Conservation (phyloP, 2,888 invertebrate species). For the Agonopterix alstromeriana region DNA sequence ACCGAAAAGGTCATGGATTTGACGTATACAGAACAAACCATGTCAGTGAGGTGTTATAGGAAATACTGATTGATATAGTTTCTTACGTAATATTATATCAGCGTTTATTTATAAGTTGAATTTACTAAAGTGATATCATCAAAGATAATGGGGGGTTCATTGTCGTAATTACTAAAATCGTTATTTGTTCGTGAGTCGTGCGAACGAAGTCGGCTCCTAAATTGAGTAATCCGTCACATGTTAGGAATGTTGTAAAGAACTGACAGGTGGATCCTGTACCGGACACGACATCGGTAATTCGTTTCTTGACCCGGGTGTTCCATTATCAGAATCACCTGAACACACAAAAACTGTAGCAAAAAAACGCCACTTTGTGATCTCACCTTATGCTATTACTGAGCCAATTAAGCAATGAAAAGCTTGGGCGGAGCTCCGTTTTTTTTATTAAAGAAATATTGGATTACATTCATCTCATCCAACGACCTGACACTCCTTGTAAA, state of each 20-base stretch:
- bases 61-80: not conserved
- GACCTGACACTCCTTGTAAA: too few relatives aligned
- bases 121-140: conserved; percentile 6
- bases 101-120: not conserved
- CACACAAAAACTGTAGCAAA: conserved; percentile 24
- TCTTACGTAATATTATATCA: not conserved
- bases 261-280: conserved; percentile 38
- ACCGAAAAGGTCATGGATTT: conserved; percentile 25
- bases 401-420: too few relatives aligned
- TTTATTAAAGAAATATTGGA: not conserved
- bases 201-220: conserved; percentile 15
- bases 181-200: conserved; percentile 12
- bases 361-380: not conserved
- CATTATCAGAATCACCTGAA: conserved; percentile 33
- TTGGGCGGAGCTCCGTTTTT: conserved; percentile 6
- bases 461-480: too few relatives aligned
- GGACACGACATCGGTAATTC: conserved; percentile 40
- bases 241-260: conserved; percentile 26
- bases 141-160: conserved; percentile 7
- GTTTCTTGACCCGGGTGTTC: conserved; percentile 40
- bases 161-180: conserved; percentile 15
- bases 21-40: conserved; percentile 10
- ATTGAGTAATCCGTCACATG: conserved; percentile 16
- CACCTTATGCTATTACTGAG: not conserved
- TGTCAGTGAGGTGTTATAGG: not conserved